phyloP scores from a whole-genome alignment of 1,140 invertebrate genomes.

The Pinna nobilis region DNA sequence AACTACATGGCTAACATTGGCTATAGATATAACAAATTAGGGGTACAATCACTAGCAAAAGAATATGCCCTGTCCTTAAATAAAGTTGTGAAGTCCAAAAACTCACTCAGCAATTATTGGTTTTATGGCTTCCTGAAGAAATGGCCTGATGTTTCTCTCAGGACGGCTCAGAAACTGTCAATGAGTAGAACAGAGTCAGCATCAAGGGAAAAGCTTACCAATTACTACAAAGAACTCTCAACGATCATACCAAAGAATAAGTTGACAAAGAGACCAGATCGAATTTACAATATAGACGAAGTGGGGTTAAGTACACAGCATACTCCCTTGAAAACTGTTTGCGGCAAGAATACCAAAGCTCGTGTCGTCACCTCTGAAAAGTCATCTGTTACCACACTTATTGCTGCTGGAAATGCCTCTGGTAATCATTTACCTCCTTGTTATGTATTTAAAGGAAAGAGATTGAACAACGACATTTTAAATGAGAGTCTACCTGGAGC shows the following conservation, averaged over 20 bases:
- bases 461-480: neutral
- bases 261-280: conserved; percentile 16
- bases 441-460: conserved; percentile 32
- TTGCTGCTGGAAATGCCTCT: conserved; percentile 25
- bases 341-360: neutral
- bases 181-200: conserved; percentile 14
- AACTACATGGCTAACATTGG: conserved; percentile 30
- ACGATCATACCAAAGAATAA: neutral
- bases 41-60: conserved; percentile 8
- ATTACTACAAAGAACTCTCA: conserved; percentile 10
- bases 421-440: conserved; percentile 23
- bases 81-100: conserved; percentile 8
- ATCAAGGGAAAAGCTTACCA: neutral
- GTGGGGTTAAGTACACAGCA: conserved; percentile 25
- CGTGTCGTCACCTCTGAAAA: conserved; percentile 14
- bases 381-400: conserved; percentile 11
- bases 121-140: conserved; percentile 18
- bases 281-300: conserved; percentile 37
- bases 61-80: conserved; percentile 32
- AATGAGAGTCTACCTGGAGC: neutral
- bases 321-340: conserved; percentile 8
- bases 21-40: conserved; percentile 26
- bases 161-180: conserved; percentile 16
- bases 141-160: conserved; percentile 15
- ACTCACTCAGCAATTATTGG: conserved; percentile 15